Conservation (phyloP, 2,113 vertebrate genomes). For the Takifugu bimaculatus region DNA sequence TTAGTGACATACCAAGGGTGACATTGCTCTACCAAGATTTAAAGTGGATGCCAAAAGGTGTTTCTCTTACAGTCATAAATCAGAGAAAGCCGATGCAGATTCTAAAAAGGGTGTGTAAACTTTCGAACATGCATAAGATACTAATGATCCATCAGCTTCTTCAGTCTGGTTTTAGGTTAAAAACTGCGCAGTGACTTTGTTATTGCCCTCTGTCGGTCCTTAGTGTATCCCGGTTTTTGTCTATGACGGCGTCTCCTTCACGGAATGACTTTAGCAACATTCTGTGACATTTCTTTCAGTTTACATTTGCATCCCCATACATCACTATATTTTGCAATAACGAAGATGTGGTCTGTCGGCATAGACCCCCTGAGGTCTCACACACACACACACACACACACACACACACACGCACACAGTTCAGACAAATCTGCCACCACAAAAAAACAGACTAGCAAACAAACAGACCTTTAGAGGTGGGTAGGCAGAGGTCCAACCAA, state of each 20-base stretch:
- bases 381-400: conserved; percentile 2
- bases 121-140: no score
- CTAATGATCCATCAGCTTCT: not conserved
- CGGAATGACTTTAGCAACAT: conserved; percentile 12
- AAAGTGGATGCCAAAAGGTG: no score
- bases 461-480: conserved; percentile 50
- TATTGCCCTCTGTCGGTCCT: no score
- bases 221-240: not conserved
- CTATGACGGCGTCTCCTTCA: conserved; percentile 15
- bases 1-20: no score
- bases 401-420: conserved; percentile 2
- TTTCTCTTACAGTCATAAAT: no score
- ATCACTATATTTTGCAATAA: conserved; percentile 23
- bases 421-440: conserved; percentile 8
- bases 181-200: no score
- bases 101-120: no score
- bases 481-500: conserved; percentile 48
- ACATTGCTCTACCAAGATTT: no score
- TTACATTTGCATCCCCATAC: conserved; percentile 38
- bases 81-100: no score
- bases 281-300: conserved; percentile 19
- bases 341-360: conserved; percentile 18
- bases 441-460: conserved; percentile 35
- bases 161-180: not conserved
- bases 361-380: conserved; percentile 1